Conservation (phyloP, 2,797 vertebrate species). For the Hypotaenidia okinawae region DNA sequence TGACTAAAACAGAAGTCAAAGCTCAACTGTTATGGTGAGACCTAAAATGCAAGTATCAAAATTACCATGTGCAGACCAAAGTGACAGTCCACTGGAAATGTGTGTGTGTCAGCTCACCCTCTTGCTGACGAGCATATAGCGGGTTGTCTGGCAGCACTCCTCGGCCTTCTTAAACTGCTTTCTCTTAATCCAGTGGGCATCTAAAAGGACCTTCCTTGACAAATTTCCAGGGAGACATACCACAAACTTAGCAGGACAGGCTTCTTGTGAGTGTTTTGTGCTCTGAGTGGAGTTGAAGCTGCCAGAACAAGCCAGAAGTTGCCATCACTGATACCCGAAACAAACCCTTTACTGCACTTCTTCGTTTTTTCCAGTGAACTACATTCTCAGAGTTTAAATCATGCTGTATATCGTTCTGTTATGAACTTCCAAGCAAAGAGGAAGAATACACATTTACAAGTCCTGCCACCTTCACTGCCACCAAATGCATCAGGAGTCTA, state of each 20-base stretch:
- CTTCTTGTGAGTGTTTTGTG: background rate
- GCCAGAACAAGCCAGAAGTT: background rate
- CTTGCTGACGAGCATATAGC: rapidly evolving
- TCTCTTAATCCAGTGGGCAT: background rate
- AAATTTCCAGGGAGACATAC: background rate
- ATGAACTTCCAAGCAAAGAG: background rate
- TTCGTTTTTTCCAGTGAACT: background rate
- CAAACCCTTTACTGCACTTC: background rate
- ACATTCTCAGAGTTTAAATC: background rate
- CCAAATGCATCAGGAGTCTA: background rate
- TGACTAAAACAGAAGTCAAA: background rate
- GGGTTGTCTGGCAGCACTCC: background rate
- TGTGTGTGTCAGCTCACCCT: background rate
- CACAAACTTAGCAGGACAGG: background rate
- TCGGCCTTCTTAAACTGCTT: rapidly evolving
- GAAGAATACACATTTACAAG: background rate
- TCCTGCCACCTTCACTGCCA: background rate
- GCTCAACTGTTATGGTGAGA: background rate
- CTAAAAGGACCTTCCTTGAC: background rate
- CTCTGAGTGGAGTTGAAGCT: background rate
- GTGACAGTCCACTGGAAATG: background rate
- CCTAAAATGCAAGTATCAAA: background rate
- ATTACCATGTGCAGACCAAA: background rate
- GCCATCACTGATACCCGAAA: background rate
- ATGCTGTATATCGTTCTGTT: background rate